phyloP scores from a whole-genome alignment of 2,797 vertebrate genomes.

The Fistularia commersonii region DNA sequence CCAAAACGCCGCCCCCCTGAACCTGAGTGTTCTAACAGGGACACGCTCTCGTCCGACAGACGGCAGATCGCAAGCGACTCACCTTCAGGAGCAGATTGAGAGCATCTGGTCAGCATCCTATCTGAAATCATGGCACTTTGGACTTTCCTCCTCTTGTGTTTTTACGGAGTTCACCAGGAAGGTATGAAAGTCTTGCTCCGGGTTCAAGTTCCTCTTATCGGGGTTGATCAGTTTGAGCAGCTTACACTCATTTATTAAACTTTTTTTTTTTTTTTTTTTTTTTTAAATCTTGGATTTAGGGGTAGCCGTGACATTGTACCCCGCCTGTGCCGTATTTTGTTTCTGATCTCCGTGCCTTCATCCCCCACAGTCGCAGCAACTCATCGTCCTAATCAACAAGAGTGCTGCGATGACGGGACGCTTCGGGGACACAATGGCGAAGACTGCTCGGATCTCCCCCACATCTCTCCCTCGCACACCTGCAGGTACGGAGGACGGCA shows the following conservation, averaged over 20 bases:
- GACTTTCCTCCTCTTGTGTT: not conserved
- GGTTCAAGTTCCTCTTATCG: not conserved
- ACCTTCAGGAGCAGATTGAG: no score
- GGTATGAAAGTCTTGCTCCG: not conserved
- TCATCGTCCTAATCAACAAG: slow-evolving; percentile 56
- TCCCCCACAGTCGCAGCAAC: slow-evolving; percentile 31
- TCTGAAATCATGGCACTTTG: not conserved
- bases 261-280: no score
- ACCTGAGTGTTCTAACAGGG: no score
- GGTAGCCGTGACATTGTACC: no score
- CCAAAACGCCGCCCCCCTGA: no score
- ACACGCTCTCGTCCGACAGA: no score
- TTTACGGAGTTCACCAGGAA: not conserved
- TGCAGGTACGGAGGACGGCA: slow-evolving; percentile 80
- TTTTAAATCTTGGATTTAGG: no score
- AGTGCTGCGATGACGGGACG: slow-evolving; percentile 83
- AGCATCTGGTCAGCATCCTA: no score
- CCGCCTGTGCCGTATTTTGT: not conserved
- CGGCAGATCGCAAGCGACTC: no score
- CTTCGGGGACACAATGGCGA: slow-evolving; percentile 63
- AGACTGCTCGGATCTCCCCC: slow-evolving; percentile 71
- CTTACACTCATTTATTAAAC: no score
- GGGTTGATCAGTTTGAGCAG: no score
- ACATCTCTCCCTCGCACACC: slow-evolving; percentile 65
- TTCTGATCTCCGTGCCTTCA: not conserved